phyloP scores from a whole-genome alignment of 2,888 invertebrate species.

The Cyaniris semiargus region DNA sequence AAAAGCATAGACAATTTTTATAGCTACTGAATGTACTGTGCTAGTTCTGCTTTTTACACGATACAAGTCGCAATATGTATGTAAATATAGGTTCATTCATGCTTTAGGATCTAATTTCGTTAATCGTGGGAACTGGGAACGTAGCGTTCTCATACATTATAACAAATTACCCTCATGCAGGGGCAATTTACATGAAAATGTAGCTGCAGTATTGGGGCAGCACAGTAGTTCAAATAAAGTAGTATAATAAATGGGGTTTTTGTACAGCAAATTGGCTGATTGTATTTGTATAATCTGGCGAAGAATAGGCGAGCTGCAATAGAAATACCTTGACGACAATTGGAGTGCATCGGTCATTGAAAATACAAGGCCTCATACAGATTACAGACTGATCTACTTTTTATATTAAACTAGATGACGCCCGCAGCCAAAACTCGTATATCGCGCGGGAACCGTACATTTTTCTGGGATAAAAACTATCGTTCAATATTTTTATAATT shows the following conservation, averaged over 20 bases:
- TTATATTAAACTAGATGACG: too few species aligned
- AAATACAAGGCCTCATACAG: background rate
- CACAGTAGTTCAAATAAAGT: background rate
- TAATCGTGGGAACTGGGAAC: background rate
- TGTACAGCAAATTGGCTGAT: slow-evolving; percentile 7
- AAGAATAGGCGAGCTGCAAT: background rate
- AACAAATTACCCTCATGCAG: background rate
- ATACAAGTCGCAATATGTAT: background rate
- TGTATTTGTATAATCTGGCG: background rate
- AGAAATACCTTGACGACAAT: slow-evolving; percentile 23
- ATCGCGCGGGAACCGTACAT: too few species aligned
- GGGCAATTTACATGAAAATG: slow-evolving; percentile 6
- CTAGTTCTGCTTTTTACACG: background rate
- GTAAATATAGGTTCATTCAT: background rate
- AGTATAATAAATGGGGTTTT: background rate
- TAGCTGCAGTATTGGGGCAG: background rate
- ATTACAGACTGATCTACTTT: background rate
- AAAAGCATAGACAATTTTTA: too few species aligned
- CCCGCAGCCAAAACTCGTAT: too few species aligned
- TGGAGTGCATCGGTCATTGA: slow-evolving; percentile 17
- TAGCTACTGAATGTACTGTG: background rate
- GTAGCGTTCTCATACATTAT: background rate
- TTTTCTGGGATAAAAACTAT: too few species aligned
- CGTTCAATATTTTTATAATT: too few species aligned
- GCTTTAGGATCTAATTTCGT: background rate